Percentiles rank a stretch among this genome's conserved stretches.
Evolutionary conservation across 2,797 vertebrate genomes (phyloP).

Genomic region (Mormyrops attenuatus): DNA sequence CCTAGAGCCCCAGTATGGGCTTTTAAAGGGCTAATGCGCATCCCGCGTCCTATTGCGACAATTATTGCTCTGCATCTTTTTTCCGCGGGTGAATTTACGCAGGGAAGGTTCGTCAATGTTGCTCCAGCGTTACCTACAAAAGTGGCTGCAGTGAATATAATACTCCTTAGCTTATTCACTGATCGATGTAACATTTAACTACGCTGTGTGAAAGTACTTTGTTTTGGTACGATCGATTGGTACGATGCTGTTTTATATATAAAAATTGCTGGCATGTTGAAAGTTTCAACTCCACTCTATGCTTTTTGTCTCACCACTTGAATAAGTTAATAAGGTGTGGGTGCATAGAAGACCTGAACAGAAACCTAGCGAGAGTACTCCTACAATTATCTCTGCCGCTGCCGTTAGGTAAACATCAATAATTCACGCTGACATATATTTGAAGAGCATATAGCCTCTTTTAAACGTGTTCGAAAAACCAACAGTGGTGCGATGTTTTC

Average conservation of each 20-base stretch:
- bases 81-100: not conserved
- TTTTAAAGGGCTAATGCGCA: conserved; percentile 36
- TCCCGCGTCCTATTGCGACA: not conserved
- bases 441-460: not conserved
- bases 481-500: not conserved
- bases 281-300: not conserved
- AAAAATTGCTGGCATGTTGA: not conserved
- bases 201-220: conserved; percentile 5
- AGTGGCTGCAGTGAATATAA: not conserved
- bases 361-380: not conserved
- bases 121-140: not conserved
- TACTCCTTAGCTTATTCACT: not conserved
- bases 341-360: not conserved
- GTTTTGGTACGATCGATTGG: not conserved
- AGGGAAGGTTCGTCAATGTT: not conserved
- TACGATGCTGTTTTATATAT: not conserved
- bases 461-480: not conserved
- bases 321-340: not conserved
- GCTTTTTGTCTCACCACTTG: not conserved
- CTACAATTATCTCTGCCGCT: not conserved
- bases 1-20: conserved; percentile 52
- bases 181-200: not conserved
- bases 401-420: not conserved
- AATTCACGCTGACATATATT: not conserved
- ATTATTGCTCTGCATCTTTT: not conserved